Evolutionary conservation across 1,140 invertebrate species (phyloP).

Genomic region (Thaumetopoea pityocampa): DNA sequence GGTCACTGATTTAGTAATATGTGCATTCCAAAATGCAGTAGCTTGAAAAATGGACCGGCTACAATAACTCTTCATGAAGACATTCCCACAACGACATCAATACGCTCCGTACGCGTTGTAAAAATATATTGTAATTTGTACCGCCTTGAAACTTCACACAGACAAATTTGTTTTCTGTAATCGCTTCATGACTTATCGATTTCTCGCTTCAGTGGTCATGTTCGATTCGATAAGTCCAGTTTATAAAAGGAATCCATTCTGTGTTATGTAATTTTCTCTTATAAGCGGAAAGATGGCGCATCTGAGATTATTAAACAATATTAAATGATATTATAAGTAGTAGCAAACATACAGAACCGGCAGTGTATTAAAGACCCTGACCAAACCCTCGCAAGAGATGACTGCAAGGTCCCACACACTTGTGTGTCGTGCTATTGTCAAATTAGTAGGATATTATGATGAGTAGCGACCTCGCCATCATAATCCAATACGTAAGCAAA

Average conservation of each 20-base stretch:
- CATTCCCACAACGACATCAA: conserved; percentile 14
- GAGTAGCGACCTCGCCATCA: conserved; percentile 40
- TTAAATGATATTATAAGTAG: too few species aligned
- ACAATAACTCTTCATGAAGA: conserved; percentile 28
- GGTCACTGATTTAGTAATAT: conserved; percentile 27
- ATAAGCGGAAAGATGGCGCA: too few species aligned
- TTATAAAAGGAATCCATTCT: conserved; percentile 6
- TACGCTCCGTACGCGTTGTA: too few species aligned
- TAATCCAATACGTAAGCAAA: conserved; percentile 52
- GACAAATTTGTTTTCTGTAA: too few species aligned
- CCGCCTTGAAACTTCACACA: conserved; percentile 1
- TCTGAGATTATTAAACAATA: too few species aligned
- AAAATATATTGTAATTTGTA: too few species aligned
- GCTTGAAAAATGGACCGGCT: too few species aligned
- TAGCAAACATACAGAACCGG: conserved; percentile 7
- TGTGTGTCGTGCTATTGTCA: conserved; percentile 45
- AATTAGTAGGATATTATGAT: conserved; percentile 58
- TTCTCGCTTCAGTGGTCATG: conserved; percentile 5
- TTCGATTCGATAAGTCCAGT: conserved; percentile 13
- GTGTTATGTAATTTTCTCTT: too few species aligned
- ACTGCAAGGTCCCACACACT: conserved; percentile 34
- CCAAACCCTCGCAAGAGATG: conserved; percentile 34
- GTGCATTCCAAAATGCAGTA: conserved; percentile 21
- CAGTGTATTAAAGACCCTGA: conserved; percentile 48
- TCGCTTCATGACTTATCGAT: conserved; percentile 17